Evolutionary conservation across 2,797 vertebrate species (phyloP).

Genomic region (Leptodactylus fallax): DNA sequence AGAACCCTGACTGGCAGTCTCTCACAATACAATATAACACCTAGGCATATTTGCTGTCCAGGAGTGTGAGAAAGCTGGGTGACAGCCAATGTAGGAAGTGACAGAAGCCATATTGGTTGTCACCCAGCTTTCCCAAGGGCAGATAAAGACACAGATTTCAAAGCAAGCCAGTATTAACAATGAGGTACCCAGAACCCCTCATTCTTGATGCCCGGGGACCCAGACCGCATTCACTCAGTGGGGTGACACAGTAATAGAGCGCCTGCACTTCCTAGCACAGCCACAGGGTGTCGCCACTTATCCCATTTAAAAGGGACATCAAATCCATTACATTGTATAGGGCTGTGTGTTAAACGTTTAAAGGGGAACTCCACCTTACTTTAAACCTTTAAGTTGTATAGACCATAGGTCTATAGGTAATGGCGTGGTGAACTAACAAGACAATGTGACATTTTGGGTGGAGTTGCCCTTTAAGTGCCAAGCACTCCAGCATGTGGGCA

Average conservation of each 20-base stretch:
- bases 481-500: background rate
- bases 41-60: background rate
- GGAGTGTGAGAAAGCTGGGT: background rate
- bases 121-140: background rate
- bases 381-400: background rate
- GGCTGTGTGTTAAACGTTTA: background rate
- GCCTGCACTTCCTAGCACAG: background rate
- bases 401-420: background rate
- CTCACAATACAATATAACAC: background rate
- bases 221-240: no score
- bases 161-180: no score
- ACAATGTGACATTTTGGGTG: background rate
- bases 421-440: background rate
- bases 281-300: constrained; percentile 17
- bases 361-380: background rate
- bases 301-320: background rate
- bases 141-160: background rate
- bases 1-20: background rate
- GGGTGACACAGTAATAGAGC: background rate
- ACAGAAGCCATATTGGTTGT: background rate
- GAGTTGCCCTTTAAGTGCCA: background rate
- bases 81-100: background rate
- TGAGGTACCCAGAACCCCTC: no score
- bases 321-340: background rate
- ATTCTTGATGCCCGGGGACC: no score